Percentiles rank a stretch among this genome's conserved stretches.
Conservation (phyloP, 2,797 vertebrate species). For the Benthosema pterotum region DNA sequence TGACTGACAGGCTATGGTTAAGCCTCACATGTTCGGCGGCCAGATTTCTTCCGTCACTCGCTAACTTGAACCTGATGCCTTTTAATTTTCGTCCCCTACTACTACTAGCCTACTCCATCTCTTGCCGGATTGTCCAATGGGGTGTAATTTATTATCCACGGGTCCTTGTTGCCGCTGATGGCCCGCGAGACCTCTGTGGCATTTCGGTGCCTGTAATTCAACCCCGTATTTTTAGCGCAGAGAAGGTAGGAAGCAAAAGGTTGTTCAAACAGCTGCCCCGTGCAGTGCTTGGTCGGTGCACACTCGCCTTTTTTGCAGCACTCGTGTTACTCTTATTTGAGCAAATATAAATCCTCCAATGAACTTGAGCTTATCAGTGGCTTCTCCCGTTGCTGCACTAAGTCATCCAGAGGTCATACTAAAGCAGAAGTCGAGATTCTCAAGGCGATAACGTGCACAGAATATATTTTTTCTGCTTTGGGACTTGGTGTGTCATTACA, state of each 20-base stretch:
- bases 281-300: slow-evolving; percentile 18
- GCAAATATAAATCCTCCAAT: slow-evolving; percentile 48
- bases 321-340: slow-evolving; percentile 34
- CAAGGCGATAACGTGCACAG: slow-evolving; percentile 9
- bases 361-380: slow-evolving; percentile 40
- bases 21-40: slow-evolving; percentile 30
- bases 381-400: background rate
- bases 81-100: slow-evolving; percentile 61
- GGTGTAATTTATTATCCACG: slow-evolving; percentile 61
- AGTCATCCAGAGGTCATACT: slow-evolving; percentile 47
- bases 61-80: slow-evolving; percentile 42
- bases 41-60: slow-evolving; percentile 45
- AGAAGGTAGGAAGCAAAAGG: slow-evolving; percentile 35
- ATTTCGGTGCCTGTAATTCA: slow-evolving; percentile 54
- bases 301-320: too few relatives aligned
- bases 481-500: background rate
- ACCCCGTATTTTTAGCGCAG: slow-evolving; percentile 36
- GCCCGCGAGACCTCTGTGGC: slow-evolving; percentile 25
- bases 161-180: slow-evolving; percentile 45
- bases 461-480: slow-evolving; percentile 2
- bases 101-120: too few relatives aligned
- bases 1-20: slow-evolving; percentile 56
- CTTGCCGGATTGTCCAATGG: slow-evolving; percentile 30
- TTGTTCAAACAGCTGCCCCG: slow-evolving; percentile 32
- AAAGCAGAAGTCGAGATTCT: slow-evolving; percentile 28